Percentiles rank a stretch among this genome's conserved stretches.
Conservation (phyloP, 2,888 invertebrate species). For the Caradrina kadenii region DNA sequence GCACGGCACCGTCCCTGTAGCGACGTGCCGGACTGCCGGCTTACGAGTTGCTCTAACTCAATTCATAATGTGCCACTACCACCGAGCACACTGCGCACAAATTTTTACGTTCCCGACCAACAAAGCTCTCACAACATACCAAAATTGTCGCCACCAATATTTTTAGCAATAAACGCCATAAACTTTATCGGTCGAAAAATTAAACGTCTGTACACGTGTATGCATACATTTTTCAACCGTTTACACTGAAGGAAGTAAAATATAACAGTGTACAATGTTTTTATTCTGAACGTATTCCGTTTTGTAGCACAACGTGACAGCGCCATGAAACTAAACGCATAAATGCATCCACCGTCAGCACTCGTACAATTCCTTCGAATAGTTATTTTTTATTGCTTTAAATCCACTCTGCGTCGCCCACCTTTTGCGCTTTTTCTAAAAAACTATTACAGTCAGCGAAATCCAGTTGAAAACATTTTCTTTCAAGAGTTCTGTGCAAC, state of each 20-base stretch:
- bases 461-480: constrained; percentile 77
- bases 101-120: constrained; percentile 78
- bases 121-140: constrained; percentile 62
- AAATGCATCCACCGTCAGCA: constrained; percentile 73
- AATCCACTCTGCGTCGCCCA: constrained; percentile 74
- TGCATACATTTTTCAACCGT: constrained; percentile 59
- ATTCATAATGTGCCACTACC: constrained; percentile 81
- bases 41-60: constrained; percentile 84
- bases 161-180: constrained; percentile 60
- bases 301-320: constrained; percentile 62
- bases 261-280: constrained; percentile 57
- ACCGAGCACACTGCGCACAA: constrained; percentile 71
- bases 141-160: constrained; percentile 59
- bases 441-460: constrained; percentile 71
- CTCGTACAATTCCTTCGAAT: constrained; percentile 75
- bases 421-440: constrained; percentile 73
- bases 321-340: constrained; percentile 67
- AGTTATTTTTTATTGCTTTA: constrained; percentile 77
- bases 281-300: constrained; percentile 55
- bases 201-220: constrained; percentile 55
- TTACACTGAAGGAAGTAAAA: constrained; percentile 58
- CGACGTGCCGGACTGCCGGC: constrained; percentile 70
- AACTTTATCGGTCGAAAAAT: constrained; percentile 62
- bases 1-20: constrained; percentile 75
- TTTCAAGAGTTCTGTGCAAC: constrained; percentile 74